Conservation (phyloP, 2,113 vertebrate species). For the Eubucco bourcierii region DNA sequence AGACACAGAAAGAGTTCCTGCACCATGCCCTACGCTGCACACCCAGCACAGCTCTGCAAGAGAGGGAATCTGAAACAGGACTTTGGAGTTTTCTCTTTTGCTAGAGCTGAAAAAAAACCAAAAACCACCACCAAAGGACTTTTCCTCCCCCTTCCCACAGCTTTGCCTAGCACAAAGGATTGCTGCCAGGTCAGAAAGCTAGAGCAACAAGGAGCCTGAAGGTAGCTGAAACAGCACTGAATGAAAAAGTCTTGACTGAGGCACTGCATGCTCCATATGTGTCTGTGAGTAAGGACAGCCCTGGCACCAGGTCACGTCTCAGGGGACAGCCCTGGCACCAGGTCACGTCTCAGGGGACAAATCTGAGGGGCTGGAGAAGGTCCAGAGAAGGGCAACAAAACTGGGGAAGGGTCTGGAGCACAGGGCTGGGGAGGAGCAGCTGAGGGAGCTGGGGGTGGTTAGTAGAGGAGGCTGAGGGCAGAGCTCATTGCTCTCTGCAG, state of each 20-base stretch:
- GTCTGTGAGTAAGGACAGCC: no score
- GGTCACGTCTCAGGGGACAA: no score
- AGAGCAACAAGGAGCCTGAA: background rate
- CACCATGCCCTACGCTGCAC: accelerated
- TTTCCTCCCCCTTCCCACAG: background rate
- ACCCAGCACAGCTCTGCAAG: background rate
- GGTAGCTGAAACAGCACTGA: background rate
- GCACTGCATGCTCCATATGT: accelerated
- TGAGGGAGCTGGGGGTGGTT: no score
- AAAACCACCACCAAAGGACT: no score
- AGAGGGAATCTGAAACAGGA: accelerated
- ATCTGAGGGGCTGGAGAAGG: no score
- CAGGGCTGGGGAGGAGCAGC: no score
- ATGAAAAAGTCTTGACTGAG: background rate
- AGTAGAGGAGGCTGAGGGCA: no score
- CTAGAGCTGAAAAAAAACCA: background rate
- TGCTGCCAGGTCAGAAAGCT: background rate
- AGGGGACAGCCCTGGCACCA: no score
- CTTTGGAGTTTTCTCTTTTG: background rate
- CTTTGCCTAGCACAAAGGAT: background rate
- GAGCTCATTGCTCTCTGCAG: no score
- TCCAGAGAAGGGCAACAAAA: no score
- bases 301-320: no score
- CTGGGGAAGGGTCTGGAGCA: no score
- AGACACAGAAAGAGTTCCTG: background rate